A percentile compares a stretch with the other conserved stretches of the same genome.
Conservation (phyloP, 1,140 invertebrate species). For the Brachionus sp. region DNA sequence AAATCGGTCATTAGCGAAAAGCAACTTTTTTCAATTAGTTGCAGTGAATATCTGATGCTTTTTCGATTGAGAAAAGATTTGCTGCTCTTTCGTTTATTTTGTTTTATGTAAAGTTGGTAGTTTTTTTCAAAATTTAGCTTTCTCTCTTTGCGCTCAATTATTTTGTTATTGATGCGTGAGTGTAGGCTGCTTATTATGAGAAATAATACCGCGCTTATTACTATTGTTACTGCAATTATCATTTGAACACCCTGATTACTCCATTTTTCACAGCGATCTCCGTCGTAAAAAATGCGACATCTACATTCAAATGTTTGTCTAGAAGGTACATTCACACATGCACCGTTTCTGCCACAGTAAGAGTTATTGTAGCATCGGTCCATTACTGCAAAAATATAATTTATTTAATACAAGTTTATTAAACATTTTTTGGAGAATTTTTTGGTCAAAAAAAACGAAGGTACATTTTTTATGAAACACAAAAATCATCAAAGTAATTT, state of each 20-base stretch:
- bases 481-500: too few species aligned
- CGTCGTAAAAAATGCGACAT: conserved; percentile 41
- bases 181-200: background rate
- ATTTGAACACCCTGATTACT: conserved; percentile 43
- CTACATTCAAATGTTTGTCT: conserved; percentile 14
- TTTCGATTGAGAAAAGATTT: background rate
- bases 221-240: background rate
- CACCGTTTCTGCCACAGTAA: conserved; percentile 26
- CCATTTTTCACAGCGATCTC: conserved; percentile 44
- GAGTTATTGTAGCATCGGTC: conserved; percentile 44
- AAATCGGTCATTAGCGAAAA: background rate
- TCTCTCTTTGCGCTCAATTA: background rate
- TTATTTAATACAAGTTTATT: background rate
- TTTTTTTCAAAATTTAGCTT: background rate
- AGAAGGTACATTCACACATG: conserved; percentile 5
- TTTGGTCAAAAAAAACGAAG: too few species aligned
- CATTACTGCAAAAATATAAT: background rate
- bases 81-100: background rate
- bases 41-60: background rate
- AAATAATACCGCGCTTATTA: background rate
- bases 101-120: background rate
- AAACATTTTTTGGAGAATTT: background rate
- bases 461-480: too few species aligned
- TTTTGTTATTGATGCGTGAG: background rate
- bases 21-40: background rate